phyloP scores from a whole-genome alignment of 2,888 invertebrate genomes.

The Siphonodentalium dalli region DNA sequence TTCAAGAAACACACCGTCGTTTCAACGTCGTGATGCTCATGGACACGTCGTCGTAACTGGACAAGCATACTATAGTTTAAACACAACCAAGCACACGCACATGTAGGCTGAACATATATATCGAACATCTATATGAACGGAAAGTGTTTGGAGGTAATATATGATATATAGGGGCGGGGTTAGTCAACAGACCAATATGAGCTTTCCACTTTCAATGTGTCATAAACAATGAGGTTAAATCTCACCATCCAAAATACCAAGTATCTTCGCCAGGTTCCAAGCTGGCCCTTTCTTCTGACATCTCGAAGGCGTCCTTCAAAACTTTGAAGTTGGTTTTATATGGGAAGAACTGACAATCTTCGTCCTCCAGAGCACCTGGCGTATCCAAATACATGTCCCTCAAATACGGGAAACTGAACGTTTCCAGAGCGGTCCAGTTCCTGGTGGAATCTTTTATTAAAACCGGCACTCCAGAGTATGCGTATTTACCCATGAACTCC shows the following conservation, averaged over 20 bases:
- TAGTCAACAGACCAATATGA: no score
- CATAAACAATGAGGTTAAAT: no score
- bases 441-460: slow-evolving; percentile 82
- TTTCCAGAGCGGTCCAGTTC: slow-evolving; percentile 80
- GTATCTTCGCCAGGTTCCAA: slow-evolving; percentile 71
- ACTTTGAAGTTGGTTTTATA: slow-evolving; percentile 85
- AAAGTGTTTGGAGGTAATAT: no score
- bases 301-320: slow-evolving; percentile 81
- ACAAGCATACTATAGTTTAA: no score
- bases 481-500: slow-evolving; percentile 77
- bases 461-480: slow-evolving; percentile 81
- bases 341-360: slow-evolving; percentile 90
- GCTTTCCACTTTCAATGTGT: no score
- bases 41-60: no score
- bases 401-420: slow-evolving; percentile 84
- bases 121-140: no score
- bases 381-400: slow-evolving; percentile 72
- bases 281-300: slow-evolving; percentile 76
- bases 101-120: no score
- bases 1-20: no score
- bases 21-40: no score
- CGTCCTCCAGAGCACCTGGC: slow-evolving; percentile 55
- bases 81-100: no score
- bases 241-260: slow-evolving; percentile 79
- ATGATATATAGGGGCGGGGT: no score